These are phyloP conservation scores for Dolichotis patagonum DNA, from an alignment of 2,113 vertebrate species.

Conservation along the genomic window DNA sequence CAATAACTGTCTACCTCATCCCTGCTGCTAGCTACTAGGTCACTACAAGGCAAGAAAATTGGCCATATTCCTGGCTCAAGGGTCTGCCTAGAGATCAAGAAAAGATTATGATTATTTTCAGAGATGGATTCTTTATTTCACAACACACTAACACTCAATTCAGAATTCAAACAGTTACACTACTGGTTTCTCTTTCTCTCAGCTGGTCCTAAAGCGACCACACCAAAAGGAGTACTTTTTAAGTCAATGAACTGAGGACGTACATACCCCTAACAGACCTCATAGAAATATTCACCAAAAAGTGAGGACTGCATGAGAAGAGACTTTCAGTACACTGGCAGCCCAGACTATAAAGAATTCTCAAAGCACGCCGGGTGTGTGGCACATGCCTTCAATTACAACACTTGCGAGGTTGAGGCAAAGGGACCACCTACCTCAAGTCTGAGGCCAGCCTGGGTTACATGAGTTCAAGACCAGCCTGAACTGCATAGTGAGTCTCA, in stretches of 20 bases:
- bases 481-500: background rate
- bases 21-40: background rate
- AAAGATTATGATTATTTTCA: conserved; percentile 13
- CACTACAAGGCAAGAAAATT: background rate
- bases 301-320: background rate
- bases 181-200: conserved; percentile 63
- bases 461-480: no score
- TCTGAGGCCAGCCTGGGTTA: no score
- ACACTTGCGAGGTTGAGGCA: no score
- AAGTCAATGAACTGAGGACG: conserved; percentile 63
- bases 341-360: conserved; percentile 48
- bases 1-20: background rate
- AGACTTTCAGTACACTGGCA: conserved; percentile 29
- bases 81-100: background rate
- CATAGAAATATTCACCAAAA: conserved; percentile 58
- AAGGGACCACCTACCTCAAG: no score
- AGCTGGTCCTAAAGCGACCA: conserved; percentile 68
- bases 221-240: conserved; percentile 73
- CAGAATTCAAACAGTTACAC: conserved; percentile 85
- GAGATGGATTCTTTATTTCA: conserved; percentile 86
- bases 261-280: background rate
- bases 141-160: conserved; percentile 82
- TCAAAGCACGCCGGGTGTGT: background rate
- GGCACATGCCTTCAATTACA: no score
- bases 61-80: background rate